A percentile compares a stretch with the other conserved stretches of the same genome.
Conservation (phyloP, 2,113 vertebrate genomes). For the Scomber colias region DNA sequence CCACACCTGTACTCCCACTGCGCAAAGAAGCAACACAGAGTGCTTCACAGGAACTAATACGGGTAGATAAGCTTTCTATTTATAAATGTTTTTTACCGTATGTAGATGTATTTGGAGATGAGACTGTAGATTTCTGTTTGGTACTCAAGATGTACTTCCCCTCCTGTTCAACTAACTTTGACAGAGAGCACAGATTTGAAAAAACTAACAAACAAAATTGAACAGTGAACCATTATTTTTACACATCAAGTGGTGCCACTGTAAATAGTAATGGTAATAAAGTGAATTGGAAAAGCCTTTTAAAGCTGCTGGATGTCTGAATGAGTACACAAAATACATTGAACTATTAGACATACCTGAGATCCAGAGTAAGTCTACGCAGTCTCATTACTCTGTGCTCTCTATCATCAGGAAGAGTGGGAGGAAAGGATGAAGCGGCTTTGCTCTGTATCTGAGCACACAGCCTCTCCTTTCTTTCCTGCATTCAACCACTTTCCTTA, state of each 20-base stretch:
- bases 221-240: too few species aligned
- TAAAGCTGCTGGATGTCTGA: constrained; percentile 9
- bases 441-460: constrained; percentile 13
- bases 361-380: constrained; percentile 41
- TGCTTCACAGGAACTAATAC: constrained; percentile 5
- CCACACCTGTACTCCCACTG: constrained; percentile 49
- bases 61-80: constrained; percentile 15
- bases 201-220: too few species aligned
- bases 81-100: neutral
- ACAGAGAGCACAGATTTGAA: neutral
- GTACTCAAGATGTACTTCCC: neutral
- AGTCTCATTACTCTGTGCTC: constrained; percentile 62
- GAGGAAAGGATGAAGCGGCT: constrained; percentile 51
- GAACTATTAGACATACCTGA: constrained; percentile 63
- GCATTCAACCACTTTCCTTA: neutral
- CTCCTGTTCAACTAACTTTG: too few species aligned
- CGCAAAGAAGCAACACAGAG: constrained; percentile 10
- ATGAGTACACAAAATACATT: constrained; percentile 43
- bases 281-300: neutral
- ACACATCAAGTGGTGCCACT: neutral
- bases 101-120: neutral
- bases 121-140: neutral
- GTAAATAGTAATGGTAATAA: neutral
- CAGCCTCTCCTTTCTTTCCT: constrained; percentile 1
- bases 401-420: constrained; percentile 21